Percentiles rank a stretch among this genome's conserved stretches.
These are phyloP conservation scores for Sogatella furcifera DNA, from an alignment of 1,140 invertebrate species.

Conservation along the genomic window DNA sequence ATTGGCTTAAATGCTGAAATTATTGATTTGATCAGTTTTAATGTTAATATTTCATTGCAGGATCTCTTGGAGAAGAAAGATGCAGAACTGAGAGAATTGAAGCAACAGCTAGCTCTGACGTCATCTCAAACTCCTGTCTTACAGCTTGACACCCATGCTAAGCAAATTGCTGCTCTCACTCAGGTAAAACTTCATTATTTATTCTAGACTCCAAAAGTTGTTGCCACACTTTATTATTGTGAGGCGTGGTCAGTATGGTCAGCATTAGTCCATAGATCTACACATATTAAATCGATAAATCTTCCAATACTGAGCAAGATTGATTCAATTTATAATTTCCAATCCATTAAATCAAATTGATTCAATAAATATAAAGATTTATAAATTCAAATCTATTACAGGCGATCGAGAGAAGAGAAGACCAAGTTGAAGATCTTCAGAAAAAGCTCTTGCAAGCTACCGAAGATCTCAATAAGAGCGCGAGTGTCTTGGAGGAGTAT, in stretches of 20 bases:
- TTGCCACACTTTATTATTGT: too few relatives aligned
- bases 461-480: constrained; percentile 50
- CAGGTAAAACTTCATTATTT: constrained; percentile 10
- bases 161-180: constrained; percentile 14
- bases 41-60: constrained; percentile 29
- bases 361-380: too few relatives aligned
- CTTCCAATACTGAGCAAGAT: too few relatives aligned
- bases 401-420: constrained; percentile 46
- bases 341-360: too few relatives aligned
- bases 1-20: too few relatives aligned
- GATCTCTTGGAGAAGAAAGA: constrained; percentile 52
- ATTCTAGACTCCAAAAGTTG: too few relatives aligned
- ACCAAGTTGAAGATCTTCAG: constrained; percentile 53
- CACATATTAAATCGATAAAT: too few relatives aligned
- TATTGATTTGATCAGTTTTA: too few relatives aligned
- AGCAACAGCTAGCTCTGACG: constrained; percentile 8
- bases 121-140: neutral
- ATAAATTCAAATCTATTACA: constrained; percentile 20
- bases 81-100: constrained; percentile 39
- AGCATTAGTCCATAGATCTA: too few relatives aligned
- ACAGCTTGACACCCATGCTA: constrained; percentile 5
- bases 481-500: constrained; percentile 37
- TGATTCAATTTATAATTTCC: neutral
- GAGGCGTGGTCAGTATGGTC: too few relatives aligned
- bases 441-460: constrained; percentile 56